These are phyloP conservation scores for Caenorhabditis briggsae DNA, from an alignment of 1,140 invertebrate species.

Conservation along the genomic window DNA sequence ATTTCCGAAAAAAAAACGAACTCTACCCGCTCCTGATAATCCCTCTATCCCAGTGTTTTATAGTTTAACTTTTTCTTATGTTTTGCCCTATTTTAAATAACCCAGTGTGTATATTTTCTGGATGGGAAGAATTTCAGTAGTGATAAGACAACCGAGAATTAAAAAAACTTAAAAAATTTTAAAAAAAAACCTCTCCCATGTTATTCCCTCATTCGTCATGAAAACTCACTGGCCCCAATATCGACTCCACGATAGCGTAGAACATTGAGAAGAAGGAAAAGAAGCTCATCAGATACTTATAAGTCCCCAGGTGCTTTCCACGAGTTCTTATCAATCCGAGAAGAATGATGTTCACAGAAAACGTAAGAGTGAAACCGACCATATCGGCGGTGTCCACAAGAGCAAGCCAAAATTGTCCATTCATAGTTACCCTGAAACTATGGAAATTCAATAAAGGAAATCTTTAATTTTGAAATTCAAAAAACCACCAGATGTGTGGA, in stretches of 20 bases:
- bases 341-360: neutral
- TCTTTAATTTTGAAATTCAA: neutral
- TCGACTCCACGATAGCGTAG: slow-evolving; percentile 19
- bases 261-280: slow-evolving; percentile 44
- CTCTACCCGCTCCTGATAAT: no score
- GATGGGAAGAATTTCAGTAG: no score
- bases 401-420: neutral
- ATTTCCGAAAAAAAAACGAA: no score
- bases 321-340: slow-evolving; percentile 44
- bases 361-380: neutral
- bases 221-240: slow-evolving; percentile 24
- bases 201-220: no score
- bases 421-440: neutral
- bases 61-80: no score
- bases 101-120: no score
- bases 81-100: no score
- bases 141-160: no score
- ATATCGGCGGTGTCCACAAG: slow-evolving; percentile 35
- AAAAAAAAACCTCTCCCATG: no score
- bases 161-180: no score
- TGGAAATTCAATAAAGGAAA: neutral
- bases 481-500: neutral
- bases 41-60: no score
- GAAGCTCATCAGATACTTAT: slow-evolving; percentile 44
- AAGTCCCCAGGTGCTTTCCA: slow-evolving; percentile 29